phyloP scores from a whole-genome alignment of 2,113 vertebrate species.

The Nycticebus coucang region DNA sequence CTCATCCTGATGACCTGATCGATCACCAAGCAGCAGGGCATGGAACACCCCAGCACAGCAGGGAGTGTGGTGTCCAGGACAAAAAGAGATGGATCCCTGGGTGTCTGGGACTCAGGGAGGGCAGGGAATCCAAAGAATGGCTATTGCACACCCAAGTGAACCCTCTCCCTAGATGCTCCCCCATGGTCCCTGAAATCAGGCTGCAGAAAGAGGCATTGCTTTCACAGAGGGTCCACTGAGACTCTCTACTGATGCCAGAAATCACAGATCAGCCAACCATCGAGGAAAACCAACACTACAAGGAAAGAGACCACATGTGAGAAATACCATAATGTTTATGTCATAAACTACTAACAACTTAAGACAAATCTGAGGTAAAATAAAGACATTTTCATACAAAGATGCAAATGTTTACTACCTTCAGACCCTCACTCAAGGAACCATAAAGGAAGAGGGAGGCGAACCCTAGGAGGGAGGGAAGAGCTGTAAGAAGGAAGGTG shows the following conservation, averaged over 20 bases:
- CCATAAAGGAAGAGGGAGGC: background rate
- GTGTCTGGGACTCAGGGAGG: background rate
- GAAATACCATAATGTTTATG: background rate
- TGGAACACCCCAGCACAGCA: background rate
- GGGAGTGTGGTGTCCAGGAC: background rate
- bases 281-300: background rate
- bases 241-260: background rate
- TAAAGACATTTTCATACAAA: background rate
- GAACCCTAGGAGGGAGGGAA: background rate
- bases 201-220: background rate
- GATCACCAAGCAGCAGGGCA: background rate
- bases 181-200: background rate
- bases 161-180: background rate
- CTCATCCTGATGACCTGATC: background rate
- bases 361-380: background rate
- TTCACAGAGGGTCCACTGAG: background rate
- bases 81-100: background rate
- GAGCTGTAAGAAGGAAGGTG: background rate
- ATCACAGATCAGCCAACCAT: background rate
- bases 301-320: background rate
- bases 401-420: background rate
- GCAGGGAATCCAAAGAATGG: background rate
- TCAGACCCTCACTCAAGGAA: background rate
- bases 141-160: background rate
- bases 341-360: background rate